These are phyloP conservation scores for Epirrhoe tristata DNA, from an alignment of 2,888 invertebrate genomes.

Conservation along the genomic window DNA sequence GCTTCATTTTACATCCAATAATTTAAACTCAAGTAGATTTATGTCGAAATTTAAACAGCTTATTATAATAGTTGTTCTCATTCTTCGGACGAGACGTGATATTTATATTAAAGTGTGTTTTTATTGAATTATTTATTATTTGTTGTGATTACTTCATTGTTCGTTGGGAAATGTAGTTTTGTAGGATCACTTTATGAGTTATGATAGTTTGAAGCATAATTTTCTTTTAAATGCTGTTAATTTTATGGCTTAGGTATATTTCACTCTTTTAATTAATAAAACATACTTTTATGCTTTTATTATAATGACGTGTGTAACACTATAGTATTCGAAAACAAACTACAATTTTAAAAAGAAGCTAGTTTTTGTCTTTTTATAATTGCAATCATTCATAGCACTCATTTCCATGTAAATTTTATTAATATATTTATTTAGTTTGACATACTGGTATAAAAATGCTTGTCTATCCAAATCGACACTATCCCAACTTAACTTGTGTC, in stretches of 20 bases:
- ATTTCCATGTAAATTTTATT: neutral
- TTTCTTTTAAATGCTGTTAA: slow-evolving; percentile 8
- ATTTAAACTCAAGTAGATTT: slow-evolving; percentile 39
- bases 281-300: too few relatives aligned
- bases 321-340: too few relatives aligned
- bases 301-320: too few relatives aligned
- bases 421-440: slow-evolving; percentile 13
- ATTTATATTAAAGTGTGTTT: slow-evolving; percentile 36
- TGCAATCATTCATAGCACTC: neutral
- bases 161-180: slow-evolving; percentile 14
- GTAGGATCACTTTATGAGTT: slow-evolving; percentile 12
- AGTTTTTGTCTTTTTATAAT: neutral
- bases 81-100: slow-evolving; percentile 34
- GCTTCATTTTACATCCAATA: slow-evolving; percentile 32
- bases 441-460: slow-evolving; percentile 28
- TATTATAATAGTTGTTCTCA: slow-evolving; percentile 39
- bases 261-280: neutral
- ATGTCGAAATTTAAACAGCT: slow-evolving; percentile 38
- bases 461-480: slow-evolving; percentile 59
- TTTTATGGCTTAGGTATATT: neutral
- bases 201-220: neutral
- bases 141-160: slow-evolving; percentile 39
- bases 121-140: slow-evolving; percentile 40
- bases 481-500: slow-evolving; percentile 71
- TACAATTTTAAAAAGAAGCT: too few relatives aligned